A percentile compares a stretch with the other conserved stretches of the same genome.
Conservation (phyloP, 2,113 vertebrate genomes). For the Macaca nemestrina region DNA sequence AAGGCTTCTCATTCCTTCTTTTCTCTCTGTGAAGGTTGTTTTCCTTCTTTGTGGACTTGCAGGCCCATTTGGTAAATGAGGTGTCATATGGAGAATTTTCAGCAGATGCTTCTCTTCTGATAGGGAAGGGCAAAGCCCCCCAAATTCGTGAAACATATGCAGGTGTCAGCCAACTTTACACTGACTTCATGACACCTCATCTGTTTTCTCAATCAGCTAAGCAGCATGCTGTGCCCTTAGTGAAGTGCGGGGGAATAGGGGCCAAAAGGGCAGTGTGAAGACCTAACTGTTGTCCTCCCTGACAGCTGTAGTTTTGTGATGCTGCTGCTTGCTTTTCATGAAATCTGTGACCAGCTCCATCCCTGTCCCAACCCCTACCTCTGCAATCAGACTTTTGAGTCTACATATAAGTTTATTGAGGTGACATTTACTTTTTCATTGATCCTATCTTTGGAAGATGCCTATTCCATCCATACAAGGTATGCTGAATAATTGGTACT, state of each 20-base stretch:
- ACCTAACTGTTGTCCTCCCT: background rate
- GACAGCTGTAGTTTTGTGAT: fast-evolving
- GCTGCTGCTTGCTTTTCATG: background rate
- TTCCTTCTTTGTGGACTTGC: background rate
- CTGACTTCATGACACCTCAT: background rate
- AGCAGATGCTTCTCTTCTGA: background rate
- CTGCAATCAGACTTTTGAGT: background rate
- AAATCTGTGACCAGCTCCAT: background rate
- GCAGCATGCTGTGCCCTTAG: fast-evolving
- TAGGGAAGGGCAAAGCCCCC: background rate
- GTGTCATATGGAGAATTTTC: background rate
- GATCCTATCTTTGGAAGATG: background rate
- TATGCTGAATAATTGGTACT: fast-evolving
- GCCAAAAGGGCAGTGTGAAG: fast-evolving
- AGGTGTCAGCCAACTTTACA: background rate
- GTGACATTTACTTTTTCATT: background rate
- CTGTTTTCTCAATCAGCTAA: background rate
- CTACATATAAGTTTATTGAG: background rate
- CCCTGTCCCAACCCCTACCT: fast-evolving
- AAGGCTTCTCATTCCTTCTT: background rate
- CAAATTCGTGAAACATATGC: background rate
- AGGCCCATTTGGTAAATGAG: background rate
- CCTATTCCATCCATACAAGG: background rate
- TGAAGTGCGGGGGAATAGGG: background rate
- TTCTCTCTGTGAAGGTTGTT: background rate